These are phyloP conservation scores for Cliona cf. orientalis DNA, from an alignment of 37 sponge, comb jelly and placozoan species.

Conservation along the genomic window DNA sequence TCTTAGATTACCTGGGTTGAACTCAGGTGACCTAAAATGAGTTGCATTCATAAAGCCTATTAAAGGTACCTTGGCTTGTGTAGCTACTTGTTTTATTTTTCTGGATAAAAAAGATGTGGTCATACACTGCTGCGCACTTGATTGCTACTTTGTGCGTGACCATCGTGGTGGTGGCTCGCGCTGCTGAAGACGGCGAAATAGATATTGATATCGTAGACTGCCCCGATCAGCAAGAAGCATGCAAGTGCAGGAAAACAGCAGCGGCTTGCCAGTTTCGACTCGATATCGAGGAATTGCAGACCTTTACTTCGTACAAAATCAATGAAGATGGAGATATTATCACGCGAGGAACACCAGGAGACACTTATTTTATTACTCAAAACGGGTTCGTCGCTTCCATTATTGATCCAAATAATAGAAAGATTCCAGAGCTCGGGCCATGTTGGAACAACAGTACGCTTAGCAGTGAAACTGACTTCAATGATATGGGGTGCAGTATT, in stretches of 20 bases:
- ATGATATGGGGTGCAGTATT: too few species aligned
- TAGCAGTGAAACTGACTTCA: too few species aligned
- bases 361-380: neutral
- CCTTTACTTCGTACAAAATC: constrained; percentile 32
- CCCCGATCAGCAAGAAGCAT: constrained; percentile 19
- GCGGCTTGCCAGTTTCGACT: constrained; percentile 20
- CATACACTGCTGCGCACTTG: too few species aligned
- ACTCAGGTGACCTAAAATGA: too few species aligned
- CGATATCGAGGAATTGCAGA: constrained; percentile 43
- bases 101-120: too few species aligned
- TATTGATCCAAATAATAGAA: neutral
- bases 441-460: neutral
- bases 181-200: too few species aligned
- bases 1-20: too few species aligned
- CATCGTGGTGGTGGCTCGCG: too few species aligned
- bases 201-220: neutral
- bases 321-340: neutral
- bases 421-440: neutral
- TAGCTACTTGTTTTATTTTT: too few species aligned
- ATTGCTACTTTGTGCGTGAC: too few species aligned
- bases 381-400: neutral
- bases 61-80: too few species aligned
- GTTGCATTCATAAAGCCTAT: too few species aligned
- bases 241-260: constrained; percentile 14
- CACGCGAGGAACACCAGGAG: neutral